phyloP scores from a whole-genome alignment of 2,888 invertebrate genomes.

The Ectemnius cavifrons region DNA sequence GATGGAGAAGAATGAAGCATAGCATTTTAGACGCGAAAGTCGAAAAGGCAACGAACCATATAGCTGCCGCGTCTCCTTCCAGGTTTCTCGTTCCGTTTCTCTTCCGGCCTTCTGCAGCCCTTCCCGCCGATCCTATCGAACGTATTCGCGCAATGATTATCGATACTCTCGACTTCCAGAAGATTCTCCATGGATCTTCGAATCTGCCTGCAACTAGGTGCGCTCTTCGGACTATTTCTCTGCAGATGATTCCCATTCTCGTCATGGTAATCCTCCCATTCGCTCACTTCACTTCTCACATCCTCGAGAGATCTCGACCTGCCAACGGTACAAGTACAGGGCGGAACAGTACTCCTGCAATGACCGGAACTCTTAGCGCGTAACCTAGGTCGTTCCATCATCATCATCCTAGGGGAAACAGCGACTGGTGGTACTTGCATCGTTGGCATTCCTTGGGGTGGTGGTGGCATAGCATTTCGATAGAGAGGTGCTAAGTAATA shows the following conservation, averaged over 20 bases:
- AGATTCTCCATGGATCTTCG: slow-evolving; percentile 87
- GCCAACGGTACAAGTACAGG: slow-evolving; percentile 81
- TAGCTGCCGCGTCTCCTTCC: slow-evolving; percentile 72
- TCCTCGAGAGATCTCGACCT: slow-evolving; percentile 87
- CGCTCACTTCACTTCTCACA: slow-evolving; percentile 83
- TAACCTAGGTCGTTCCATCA: slow-evolving; percentile 69
- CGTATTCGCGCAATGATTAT: slow-evolving; percentile 52
- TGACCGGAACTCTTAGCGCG: slow-evolving; percentile 62
- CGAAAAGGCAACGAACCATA: slow-evolving; percentile 69
- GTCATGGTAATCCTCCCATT: slow-evolving; percentile 82
- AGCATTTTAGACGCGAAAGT: background rate
- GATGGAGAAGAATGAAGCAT: too few species aligned
- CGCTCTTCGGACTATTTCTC: slow-evolving; percentile 77
- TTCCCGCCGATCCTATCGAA: slow-evolving; percentile 64
- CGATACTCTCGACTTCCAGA: slow-evolving; percentile 73
- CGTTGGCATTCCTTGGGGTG: slow-evolving; percentile 60
- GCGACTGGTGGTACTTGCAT: slow-evolving; percentile 64
- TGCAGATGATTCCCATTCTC: slow-evolving; percentile 83
- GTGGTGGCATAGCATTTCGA: slow-evolving; percentile 83
- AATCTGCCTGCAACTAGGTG: slow-evolving; percentile 79
- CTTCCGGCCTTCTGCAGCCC: slow-evolving; percentile 58
- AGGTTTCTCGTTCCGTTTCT: slow-evolving; percentile 63
- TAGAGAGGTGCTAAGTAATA: slow-evolving; percentile 86
- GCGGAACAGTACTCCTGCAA: slow-evolving; percentile 68
- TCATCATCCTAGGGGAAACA: slow-evolving; percentile 71